Evolutionary conservation across 2,113 vertebrate species (phyloP).

Genomic region (Periophthalmus modestus): DNA sequence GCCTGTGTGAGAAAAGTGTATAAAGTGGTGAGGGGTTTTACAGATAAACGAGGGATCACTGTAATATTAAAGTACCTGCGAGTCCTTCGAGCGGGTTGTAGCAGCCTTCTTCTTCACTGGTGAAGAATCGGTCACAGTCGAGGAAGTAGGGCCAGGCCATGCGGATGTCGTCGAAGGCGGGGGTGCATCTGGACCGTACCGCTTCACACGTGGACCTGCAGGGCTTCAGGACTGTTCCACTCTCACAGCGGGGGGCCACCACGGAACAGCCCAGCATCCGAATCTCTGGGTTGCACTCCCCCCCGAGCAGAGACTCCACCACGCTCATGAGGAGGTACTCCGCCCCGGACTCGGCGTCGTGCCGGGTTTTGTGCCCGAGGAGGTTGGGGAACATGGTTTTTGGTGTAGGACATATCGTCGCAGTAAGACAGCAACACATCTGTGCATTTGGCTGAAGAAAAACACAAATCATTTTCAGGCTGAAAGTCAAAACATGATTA

Average conservation of each 20-base stretch:
- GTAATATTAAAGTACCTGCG: no score
- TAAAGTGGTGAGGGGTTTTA: no score
- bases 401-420: conserved; percentile 80
- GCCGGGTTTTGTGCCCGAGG: conserved; percentile 80
- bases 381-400: conserved; percentile 85
- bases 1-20: no score
- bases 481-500: neutral
- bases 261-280: conserved; percentile 90
- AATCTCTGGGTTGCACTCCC: conserved; percentile 87
- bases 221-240: conserved; percentile 73
- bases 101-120: conserved; percentile 84
- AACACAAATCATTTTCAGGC: conserved; percentile 1
- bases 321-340: conserved; percentile 92
- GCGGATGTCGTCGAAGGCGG: conserved; percentile 84
- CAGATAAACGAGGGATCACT: no score
- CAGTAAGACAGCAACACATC: conserved; percentile 85
- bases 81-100: conserved; percentile 86
- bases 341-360: conserved; percentile 80
- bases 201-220: conserved; percentile 83
- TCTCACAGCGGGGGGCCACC: conserved; percentile 84
- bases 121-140: conserved; percentile 88
- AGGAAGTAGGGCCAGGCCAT: conserved; percentile 99
- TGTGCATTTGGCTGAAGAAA: conserved; percentile 80
- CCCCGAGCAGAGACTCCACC: conserved; percentile 83
- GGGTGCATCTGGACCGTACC: conserved; percentile 77